Conservation (phyloP, 1,140 invertebrate species). For the Bombus turneri region DNA sequence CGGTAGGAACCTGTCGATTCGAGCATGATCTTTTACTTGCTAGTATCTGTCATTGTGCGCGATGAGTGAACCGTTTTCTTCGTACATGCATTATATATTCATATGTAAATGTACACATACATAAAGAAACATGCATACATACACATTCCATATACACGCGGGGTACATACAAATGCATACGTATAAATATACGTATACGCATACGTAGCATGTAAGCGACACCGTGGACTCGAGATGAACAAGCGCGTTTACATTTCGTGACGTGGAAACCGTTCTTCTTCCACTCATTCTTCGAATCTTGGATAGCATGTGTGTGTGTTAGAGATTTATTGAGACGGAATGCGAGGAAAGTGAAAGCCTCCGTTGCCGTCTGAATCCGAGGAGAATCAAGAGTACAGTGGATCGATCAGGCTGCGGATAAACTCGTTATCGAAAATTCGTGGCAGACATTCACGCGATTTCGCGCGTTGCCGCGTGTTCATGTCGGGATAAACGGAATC, state of each 20-base stretch:
- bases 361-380: neutral
- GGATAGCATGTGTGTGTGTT: neutral
- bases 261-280: neutral
- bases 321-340: neutral
- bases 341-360: neutral
- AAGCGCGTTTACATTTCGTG: neutral
- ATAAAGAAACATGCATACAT: slow-evolving; percentile 37
- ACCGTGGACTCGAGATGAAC: neutral
- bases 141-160: slow-evolving; percentile 42
- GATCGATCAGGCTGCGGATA: neutral
- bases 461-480: neutral
- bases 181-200: slow-evolving; percentile 5
- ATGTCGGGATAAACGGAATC: slow-evolving; percentile 60
- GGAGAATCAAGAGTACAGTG: neutral
- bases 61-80: slow-evolving; percentile 57
- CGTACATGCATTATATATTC: slow-evolving; percentile 52
- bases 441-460: neutral
- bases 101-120: slow-evolving; percentile 31
- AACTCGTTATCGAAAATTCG: neutral
- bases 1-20: neutral
- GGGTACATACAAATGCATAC: neutral
- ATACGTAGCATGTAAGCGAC: slow-evolving; percentile 17
- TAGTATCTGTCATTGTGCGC: slow-evolving; percentile 43
- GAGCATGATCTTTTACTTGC: slow-evolving; percentile 8
- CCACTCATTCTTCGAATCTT: neutral